These are phyloP conservation scores for Lordiphosa collinella DNA, from an alignment of 1,140 invertebrate species.

Conservation along the genomic window DNA sequence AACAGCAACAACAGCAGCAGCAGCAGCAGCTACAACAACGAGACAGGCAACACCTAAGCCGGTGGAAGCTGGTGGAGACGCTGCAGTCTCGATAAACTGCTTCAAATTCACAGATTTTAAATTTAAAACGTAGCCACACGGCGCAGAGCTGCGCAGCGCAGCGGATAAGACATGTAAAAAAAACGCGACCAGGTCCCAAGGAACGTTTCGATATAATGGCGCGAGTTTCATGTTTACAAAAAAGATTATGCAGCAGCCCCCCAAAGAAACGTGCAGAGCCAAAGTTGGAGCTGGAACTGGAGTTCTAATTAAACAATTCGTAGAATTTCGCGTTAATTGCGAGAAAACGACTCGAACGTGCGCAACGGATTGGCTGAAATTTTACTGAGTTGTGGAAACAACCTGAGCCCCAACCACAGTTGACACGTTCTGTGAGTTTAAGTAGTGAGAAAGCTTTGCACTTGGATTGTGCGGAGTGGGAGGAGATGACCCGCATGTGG, in stretches of 20 bases:
- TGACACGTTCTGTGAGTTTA: slow-evolving; percentile 41
- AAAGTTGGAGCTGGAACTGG: slow-evolving; percentile 17
- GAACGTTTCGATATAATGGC: slow-evolving; percentile 71
- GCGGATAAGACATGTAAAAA: slow-evolving; percentile 35
- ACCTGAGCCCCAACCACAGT: slow-evolving; percentile 10
- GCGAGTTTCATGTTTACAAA: slow-evolving; percentile 79
- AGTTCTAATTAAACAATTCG: slow-evolving; percentile 80
- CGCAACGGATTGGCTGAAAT: slow-evolving; percentile 39
- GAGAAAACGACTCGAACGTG: slow-evolving; percentile 76
- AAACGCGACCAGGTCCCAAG: slow-evolving; percentile 16
- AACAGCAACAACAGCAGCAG: slow-evolving; percentile 26
- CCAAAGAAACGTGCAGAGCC: slow-evolving; percentile 50
- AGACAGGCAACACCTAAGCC: slow-evolving; percentile 55
- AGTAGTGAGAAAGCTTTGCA: slow-evolving; percentile 46
- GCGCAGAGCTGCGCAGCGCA: slow-evolving; percentile 14
- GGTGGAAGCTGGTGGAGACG: slow-evolving; percentile 7
- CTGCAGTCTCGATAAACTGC: slow-evolving; percentile 63
- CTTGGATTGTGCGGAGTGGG: slow-evolving; percentile 38
- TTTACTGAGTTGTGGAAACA: background rate
- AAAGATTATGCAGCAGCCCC: slow-evolving; percentile 68
- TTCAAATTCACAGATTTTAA: slow-evolving; percentile 78
- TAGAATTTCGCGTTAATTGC: slow-evolving; percentile 80
- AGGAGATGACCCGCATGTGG: slow-evolving; percentile 27
- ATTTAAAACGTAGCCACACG: slow-evolving; percentile 70
- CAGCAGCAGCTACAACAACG: slow-evolving; percentile 12